A percentile compares a stretch with the other conserved stretches of the same genome.
These are phyloP conservation scores for Hetaerina americana DNA, from an alignment of 1,140 invertebrate genomes.

Conservation along the genomic window DNA sequence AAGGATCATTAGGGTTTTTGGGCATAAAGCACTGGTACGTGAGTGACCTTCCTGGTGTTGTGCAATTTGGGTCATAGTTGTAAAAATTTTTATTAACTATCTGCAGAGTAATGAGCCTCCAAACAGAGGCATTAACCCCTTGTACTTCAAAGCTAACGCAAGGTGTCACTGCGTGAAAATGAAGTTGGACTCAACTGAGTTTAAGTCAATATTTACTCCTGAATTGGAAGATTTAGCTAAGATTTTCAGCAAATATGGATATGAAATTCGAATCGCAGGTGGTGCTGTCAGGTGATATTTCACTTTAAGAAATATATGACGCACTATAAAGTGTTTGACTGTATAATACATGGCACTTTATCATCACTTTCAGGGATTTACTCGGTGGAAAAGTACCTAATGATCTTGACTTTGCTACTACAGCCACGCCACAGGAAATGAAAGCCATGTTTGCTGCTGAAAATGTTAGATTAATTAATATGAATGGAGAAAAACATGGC, in stretches of 20 bases:
- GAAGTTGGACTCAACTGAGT: constrained; percentile 37
- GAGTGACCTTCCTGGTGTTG: too few species aligned
- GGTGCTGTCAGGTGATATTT: constrained; percentile 65
- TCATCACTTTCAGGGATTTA: constrained; percentile 56
- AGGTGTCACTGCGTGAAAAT: too few species aligned
- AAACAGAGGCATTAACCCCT: too few species aligned
- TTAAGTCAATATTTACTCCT: constrained; percentile 66
- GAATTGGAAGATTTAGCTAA: constrained; percentile 53
- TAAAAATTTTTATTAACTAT: too few species aligned
- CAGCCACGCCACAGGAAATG: constrained; percentile 93
- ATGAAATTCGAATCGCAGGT: constrained; percentile 85
- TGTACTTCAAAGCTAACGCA: too few species aligned
- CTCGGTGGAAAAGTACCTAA: constrained; percentile 70
- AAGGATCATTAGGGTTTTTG: too few species aligned
- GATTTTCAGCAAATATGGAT: constrained; percentile 69
- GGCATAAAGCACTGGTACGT: too few species aligned
- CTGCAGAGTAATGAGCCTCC: too few species aligned
- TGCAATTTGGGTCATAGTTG: too few species aligned
- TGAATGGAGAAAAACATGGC: constrained; percentile 91
- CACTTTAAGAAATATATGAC: too few species aligned
- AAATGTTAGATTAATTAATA: constrained; percentile 82
- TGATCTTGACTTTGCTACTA: constrained; percentile 96
- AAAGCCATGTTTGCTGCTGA: constrained; percentile 83
- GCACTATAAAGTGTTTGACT: constrained; percentile 3
- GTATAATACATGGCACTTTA: constrained; percentile 2